Evolutionary conservation across 2,888 invertebrate species (phyloP), one percentile per base, ranked within the genome.

Genomic region (Mesoligia furuncula): DNA sequence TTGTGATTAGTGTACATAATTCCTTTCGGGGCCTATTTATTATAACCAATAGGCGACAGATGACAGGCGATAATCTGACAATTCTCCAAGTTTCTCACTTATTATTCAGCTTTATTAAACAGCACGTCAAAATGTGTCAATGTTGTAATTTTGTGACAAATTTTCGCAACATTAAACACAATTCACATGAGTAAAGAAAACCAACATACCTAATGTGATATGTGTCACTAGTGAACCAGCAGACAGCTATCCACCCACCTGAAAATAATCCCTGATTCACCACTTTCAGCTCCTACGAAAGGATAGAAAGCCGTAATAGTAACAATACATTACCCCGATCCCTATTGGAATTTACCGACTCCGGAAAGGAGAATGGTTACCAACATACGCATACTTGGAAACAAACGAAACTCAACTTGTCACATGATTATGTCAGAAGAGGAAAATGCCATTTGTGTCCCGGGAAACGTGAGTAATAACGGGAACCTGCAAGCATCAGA

Each of bases 371-470:
- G 82, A 83, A 68, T 11, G 27, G 67, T 15, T 51, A 57, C 69
- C 48, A 27, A 71, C 67, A 61, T 72, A 62, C 59, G 45, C 61
- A 27, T 71, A 75, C 66, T 74, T 13, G 70, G 59, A 65, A 76
- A 76, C 74, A 80, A 73, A 76, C 71, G 73, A 66, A 76, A 80
- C 76, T 77, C 77, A 77, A 79, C 77, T 80, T 87, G 79, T 80
- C 77, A 83, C 72, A 66, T 85, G 83, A 85, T 89, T 88, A 87
- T 86, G 82, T 85, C 77, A 84, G 86, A 81, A 81, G 85, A 78
- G 86, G 85, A 84, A 88, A 88, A 89, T 83, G 75, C 48, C 77
- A 87, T 89, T 89, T 84, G 75, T 80, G 83, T 88, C 75, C 83
- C 79, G 65, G 66, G 24, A 81, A 79, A 85, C 81, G 86, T 85